Evolutionary conservation across 1,140 invertebrate genomes (phyloP), one percentile per base, ranked within the genome.

Genomic region (Microvelia longipes): DNA sequence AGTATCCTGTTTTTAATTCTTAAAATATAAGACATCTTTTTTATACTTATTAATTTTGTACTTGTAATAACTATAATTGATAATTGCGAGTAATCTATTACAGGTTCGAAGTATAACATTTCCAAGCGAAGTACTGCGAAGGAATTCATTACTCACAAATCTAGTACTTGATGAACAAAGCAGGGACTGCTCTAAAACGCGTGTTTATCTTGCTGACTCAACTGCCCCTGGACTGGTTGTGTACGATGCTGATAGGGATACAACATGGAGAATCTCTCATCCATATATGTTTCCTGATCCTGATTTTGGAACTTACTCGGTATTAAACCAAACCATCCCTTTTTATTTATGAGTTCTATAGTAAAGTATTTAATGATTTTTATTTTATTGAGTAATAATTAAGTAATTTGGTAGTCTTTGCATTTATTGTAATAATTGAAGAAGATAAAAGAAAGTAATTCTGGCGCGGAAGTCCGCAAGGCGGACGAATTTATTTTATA

Each of bases 261-360:
- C 84, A 63, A 88, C 89, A 19, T 92, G 90, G 90, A 81, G 90
- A 66, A 78, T 90, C 0, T 82, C 85, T 1, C 89, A 92, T 77
- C 85, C 89, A 0, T 84, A 86, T 29, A 91, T 92, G 89, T 89
- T 88, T 76, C 90, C 90, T 0, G 85, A 92, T 81, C 89, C 90
- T 0, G 86, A 91, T 77, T 84, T 86, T 65, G 84, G 86, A 0
- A 86, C 85, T 71, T 89, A 89, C 71, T 77, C 73, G 73, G 81
- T 81, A n/a, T n/a, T n/a, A n/a, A n/a, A n/a, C n/a, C 27, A 74
- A 73, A 50, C 28, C 61, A 65, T 29, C 5, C n/a, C n/a, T n/a
- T n/a, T n/a, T n/a, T n/a, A n/a, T n/a, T n/a, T n/a, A n/a, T n/a
- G n/a, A 60, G 29, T 68, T 67, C 5, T 60, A 28, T 28, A 19